Conservation (phyloP, 2,113 vertebrate genomes). For the Rhea americana region DNA sequence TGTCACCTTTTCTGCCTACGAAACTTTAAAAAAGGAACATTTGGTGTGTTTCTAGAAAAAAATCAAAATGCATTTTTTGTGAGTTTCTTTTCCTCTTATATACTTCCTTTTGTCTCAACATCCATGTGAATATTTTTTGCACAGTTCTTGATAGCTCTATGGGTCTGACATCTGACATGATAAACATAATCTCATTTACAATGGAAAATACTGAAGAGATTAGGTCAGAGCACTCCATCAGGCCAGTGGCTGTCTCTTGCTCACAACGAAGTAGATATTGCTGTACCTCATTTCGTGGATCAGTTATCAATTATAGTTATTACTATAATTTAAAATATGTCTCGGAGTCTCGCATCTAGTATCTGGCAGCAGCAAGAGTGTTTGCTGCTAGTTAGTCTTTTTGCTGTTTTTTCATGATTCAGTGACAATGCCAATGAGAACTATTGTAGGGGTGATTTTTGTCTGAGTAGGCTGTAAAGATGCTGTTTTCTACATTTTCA, state of each 20-base stretch:
- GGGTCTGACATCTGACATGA: background rate
- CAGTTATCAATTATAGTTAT: slow-evolving; percentile 3
- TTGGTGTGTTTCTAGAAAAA: background rate
- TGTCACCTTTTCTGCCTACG: background rate
- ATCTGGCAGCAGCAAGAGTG: background rate
- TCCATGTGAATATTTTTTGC: background rate
- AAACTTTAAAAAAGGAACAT: background rate
- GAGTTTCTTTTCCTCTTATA: background rate
- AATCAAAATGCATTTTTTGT: background rate
- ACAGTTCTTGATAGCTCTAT: background rate
- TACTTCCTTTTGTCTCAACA: background rate
- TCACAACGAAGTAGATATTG: background rate
- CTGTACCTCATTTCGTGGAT: background rate
- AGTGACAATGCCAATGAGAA: background rate
- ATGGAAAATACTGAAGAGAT: slow-evolving; percentile 1
- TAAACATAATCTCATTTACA: slow-evolving; percentile 1
- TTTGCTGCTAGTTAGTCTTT: background rate
- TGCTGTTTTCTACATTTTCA: background rate
- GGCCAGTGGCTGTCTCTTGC: background rate
- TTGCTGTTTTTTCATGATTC: background rate
- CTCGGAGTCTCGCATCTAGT: background rate
- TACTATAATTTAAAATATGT: slow-evolving; percentile 14
- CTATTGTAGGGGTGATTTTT: background rate
- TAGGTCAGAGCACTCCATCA: background rate
- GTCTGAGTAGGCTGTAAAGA: background rate